Evolutionary conservation across 23 tunicate genomes (phyloP), one percentile per base, ranked within the genome.

Genomic region (Corella eumyota): DNA sequence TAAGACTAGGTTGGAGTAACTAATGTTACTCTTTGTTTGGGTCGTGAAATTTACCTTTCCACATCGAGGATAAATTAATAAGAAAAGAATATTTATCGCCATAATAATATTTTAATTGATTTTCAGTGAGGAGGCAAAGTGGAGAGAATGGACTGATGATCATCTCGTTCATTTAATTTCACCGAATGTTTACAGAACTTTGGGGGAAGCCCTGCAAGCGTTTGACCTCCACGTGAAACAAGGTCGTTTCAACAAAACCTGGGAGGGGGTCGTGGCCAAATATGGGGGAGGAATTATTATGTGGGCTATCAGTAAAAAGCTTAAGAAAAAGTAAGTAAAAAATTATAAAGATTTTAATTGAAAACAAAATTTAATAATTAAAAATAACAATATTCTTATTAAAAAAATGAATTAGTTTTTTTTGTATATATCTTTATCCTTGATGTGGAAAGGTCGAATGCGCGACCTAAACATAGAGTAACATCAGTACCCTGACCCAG

Each of bases 61-160:
- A n/a, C n/a, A n/a, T n/a, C n/a, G n/a, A n/a, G n/a, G n/a, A n/a
- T n/a, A n/a, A n/a, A n/a, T n/a, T n/a, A n/a, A n/a, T n/a, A n/a
- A n/a, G n/a, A n/a, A n/a, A n/a, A n/a, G n/a, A n/a, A n/a, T n/a
- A n/a, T n/a, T n/a, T n/a, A n/a, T n/a, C n/a, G n/a, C n/a, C n/a
- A n/a, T n/a, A n/a, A n/a, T n/a, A n/a, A 44, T 17, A 44, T 13
- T 13, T 44, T 13, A 44, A 13, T 44, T 44, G 17, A 4, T 15
- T 49, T 53, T 17, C 65, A 86, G 90, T 17, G 76, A 71, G 36
- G 96, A 88, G 68, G 77, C 71, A 44, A 32, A 78, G 37, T 88
- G 96, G 96, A 50, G 96, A 72, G 63, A 23, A 62, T 88, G 96
- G 96, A 68, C 88, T 2, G 96, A 88, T 50, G 88, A 73, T 44